Evolutionary conservation across 2,888 invertebrate species (phyloP).

Genomic region (Notocelia uddmanniana): DNA sequence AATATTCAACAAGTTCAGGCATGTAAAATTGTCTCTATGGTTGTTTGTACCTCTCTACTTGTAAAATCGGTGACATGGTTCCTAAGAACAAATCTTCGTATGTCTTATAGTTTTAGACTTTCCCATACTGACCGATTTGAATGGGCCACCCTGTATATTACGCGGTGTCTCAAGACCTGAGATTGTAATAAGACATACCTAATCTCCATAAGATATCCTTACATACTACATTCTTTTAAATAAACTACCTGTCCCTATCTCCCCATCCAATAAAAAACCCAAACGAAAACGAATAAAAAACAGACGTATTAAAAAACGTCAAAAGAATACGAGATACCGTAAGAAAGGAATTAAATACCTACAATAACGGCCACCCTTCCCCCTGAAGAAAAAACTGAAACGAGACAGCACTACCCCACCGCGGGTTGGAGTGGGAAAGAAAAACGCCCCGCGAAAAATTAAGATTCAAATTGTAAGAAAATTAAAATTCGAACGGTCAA

Average conservation of each 20-base stretch:
- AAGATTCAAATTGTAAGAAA: slow-evolving; percentile 86
- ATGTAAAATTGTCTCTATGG: too few species aligned
- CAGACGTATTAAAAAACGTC: slow-evolving; percentile 43
- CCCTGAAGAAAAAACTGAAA: slow-evolving; percentile 68
- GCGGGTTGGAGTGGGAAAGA: slow-evolving; percentile 61
- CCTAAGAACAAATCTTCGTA: too few species aligned
- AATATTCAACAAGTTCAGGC: too few species aligned
- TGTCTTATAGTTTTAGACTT: too few species aligned
- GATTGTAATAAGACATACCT: too few species aligned
- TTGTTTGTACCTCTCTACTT: too few species aligned
- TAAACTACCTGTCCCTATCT: neutral
- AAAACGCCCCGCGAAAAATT: slow-evolving; percentile 80
- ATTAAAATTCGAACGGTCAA: slow-evolving; percentile 85
- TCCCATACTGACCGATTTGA: too few species aligned
- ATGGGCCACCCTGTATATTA: too few species aligned
- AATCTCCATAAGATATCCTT: too few species aligned
- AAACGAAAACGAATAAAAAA: slow-evolving; percentile 36
- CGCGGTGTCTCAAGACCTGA: too few species aligned
- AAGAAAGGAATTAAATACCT: slow-evolving; percentile 46
- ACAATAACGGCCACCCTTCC: slow-evolving; percentile 52
- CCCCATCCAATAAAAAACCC: slow-evolving; percentile 5
- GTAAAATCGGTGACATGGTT: too few species aligned
- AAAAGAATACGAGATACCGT: slow-evolving; percentile 47
- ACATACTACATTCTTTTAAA: neutral
- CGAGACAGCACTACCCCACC: slow-evolving; percentile 59